Percentiles rank a stretch among this genome's conserved stretches.
Evolutionary conservation across 2,888 invertebrate genomes (phyloP).

Genomic region (Stegana nigrithorax): DNA sequence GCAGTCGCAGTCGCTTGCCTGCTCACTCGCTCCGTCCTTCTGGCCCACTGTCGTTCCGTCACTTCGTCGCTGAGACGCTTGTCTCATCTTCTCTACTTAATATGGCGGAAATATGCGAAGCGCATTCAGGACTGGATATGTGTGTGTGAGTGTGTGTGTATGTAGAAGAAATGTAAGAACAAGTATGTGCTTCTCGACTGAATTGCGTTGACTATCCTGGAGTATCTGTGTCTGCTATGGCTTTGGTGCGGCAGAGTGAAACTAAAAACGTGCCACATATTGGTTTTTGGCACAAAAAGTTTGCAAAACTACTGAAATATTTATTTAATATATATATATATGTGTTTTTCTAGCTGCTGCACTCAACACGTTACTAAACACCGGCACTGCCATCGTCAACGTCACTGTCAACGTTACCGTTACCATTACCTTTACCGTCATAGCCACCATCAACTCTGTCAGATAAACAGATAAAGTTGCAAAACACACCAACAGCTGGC

Average conservation of each 20-base stretch:
- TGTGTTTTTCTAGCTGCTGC: neutral
- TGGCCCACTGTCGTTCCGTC: neutral
- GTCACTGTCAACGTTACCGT: too few species aligned
- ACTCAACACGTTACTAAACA: too few species aligned
- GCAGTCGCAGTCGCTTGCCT: neutral
- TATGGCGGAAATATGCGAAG: constrained; percentile 12
- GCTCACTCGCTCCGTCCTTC: neutral
- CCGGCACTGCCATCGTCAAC: too few species aligned
- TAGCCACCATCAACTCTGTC: neutral
- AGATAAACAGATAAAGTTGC: constrained; percentile 1
- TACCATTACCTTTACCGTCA: neutral
- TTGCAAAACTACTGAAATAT: constrained; percentile 10
- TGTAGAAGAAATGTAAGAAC: too few species aligned
- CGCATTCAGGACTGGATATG: neutral
- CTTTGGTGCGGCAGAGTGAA: neutral
- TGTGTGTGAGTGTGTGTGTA: neutral
- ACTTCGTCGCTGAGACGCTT: neutral
- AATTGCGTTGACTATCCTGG: neutral
- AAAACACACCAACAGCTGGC: constrained; percentile 6
- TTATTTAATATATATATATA: constrained; percentile 2
- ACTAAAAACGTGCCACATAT: constrained; percentile 1
- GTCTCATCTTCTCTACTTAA: constrained; percentile 4
- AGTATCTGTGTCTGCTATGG: neutral
- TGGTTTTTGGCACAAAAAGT: constrained; percentile 1
- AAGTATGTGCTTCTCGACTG: neutral